A percentile compares a stretch with the other conserved stretches of the same genome.
phyloP scores from a whole-genome alignment of 2,113 vertebrate species.

The Onychorhynchus coronatus region DNA sequence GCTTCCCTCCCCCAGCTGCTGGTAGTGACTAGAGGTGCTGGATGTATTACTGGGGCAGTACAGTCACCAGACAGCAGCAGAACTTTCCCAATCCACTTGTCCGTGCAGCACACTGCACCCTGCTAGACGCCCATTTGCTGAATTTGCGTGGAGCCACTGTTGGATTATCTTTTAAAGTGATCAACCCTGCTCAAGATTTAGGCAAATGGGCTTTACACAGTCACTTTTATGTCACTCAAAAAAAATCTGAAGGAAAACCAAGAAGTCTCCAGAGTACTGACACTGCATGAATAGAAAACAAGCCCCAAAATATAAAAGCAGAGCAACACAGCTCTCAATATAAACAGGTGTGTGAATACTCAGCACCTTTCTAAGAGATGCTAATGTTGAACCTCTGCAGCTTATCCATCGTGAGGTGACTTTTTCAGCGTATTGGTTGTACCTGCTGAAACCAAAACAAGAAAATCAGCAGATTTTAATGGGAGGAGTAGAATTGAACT shows the following conservation, averaged over 20 bases:
- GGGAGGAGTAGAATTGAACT: background rate
- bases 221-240: background rate
- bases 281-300: background rate
- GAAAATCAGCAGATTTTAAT: background rate
- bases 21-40: background rate
- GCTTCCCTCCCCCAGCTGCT: background rate
- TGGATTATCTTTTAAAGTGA: background rate
- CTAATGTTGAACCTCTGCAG: background rate
- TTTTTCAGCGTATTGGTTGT: background rate
- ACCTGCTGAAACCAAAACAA: background rate
- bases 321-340: background rate
- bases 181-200: background rate
- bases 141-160: fast-evolving
- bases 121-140: background rate
- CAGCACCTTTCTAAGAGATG: background rate
- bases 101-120: background rate
- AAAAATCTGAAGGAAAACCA: background rate
- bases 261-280: background rate
- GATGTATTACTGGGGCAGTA: background rate
- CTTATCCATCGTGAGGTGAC: background rate
- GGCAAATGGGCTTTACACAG: background rate
- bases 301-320: background rate
- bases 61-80: background rate
- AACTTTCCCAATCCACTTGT: fast-evolving
- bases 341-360: background rate